Evolutionary conservation across 35 echinoderm and acorn worm species (phyloP), one percentile per base, ranked within the genome.

Genomic region (Chiridota heheva): DNA sequence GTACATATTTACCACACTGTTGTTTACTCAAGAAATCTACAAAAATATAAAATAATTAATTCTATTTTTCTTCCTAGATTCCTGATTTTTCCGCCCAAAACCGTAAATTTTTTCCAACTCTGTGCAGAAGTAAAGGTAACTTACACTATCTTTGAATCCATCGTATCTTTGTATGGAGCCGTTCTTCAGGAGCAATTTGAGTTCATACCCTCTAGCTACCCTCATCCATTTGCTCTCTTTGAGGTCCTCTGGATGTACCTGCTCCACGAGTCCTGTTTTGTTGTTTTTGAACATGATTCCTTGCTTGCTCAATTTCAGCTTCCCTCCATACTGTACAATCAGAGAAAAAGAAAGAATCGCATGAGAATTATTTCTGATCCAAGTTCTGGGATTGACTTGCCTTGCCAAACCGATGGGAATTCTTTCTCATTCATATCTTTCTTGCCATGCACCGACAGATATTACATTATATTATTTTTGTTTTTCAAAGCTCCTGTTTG

Each of bases 261-360:
- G 93, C 26, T 96, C 93, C n/a, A 96, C 88, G 36, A 91, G 90
- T 36, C 93, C 93, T 6, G 93, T 96, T 58, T 91, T 96, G 78
- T 84, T 96, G 63, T 90, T 96, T 51, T 96, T 96, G 72, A 91
- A 96, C 16, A 81, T 56, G 7, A 96, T 73, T 22, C 93, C 88
- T 83, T 96, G 93, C 40, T 77, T 86, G 56, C 55, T 90, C 55
- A 96, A 43, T 40, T 90, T 96, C 69, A 96, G 79, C 20, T 88
- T 76, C 0, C 93, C 93, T 25, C 88, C 88, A 84, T 96, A 91
- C 93, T 96, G 58, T 1, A 67, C 76, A 48, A 36, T 37, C 60
- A 70, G 16, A 36, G 3, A 12, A 15, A 33, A 16, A 72, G 4
- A 44, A 31, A 30, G 47, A 32, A 75, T 53, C 30, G 40, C 1